phyloP scores from a whole-genome alignment of 2,113 vertebrate genomes.

The Apus apus region DNA sequence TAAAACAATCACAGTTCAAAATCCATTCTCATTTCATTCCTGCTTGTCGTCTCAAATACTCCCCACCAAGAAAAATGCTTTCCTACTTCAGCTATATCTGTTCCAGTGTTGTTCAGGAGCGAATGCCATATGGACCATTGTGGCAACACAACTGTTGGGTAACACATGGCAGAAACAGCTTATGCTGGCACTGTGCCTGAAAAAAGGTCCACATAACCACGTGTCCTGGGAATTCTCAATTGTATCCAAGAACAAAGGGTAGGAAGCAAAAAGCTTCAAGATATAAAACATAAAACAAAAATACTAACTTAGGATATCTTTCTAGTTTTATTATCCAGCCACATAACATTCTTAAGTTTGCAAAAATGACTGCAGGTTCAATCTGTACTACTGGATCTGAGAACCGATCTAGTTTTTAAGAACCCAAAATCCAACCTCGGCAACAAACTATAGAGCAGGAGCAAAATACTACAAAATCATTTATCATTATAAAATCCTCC shows the following conservation, averaged over 20 bases:
- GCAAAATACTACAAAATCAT: neutral
- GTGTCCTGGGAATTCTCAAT: neutral
- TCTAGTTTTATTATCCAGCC: neutral
- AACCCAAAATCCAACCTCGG: neutral
- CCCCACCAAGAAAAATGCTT: neutral
- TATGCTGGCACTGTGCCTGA: neutral
- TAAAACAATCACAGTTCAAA: neutral
- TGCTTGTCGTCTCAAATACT: neutral
- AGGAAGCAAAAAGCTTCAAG: neutral
- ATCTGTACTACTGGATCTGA: neutral
- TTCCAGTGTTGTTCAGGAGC: neutral
- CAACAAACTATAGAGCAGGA: neutral
- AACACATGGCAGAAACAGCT: neutral
- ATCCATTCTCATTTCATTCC: neutral
- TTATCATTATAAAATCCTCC: neutral
- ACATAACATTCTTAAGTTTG: neutral
- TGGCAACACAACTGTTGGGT: neutral
- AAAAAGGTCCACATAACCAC: neutral
- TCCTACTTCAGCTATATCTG: neutral
- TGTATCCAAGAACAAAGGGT: neutral
- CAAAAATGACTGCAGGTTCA: neutral
- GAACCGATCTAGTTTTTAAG: neutral
- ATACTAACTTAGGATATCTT: neutral
- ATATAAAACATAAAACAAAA: conserved; percentile 19
- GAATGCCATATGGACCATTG: neutral